Percentiles rank a stretch among this genome's conserved stretches.
These are phyloP conservation scores for Thoracochromis brauschi DNA, from an alignment of 2,113 vertebrate species.

Conservation along the genomic window DNA sequence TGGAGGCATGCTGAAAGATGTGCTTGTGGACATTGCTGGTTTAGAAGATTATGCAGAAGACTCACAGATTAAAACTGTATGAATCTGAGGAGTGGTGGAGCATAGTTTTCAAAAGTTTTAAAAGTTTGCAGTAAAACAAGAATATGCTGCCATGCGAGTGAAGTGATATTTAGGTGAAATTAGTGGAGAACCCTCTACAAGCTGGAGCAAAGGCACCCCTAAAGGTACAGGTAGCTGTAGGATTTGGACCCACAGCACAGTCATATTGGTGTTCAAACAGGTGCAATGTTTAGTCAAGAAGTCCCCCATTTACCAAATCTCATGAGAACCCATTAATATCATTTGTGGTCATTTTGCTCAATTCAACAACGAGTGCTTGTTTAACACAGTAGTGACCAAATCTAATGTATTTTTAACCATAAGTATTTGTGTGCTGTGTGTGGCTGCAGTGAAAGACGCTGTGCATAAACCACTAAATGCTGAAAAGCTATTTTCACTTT, in stretches of 20 bases:
- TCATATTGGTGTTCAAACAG: not conserved
- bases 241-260: not conserved
- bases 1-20: not conserved
- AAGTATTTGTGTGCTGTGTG: not conserved
- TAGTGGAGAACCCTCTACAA: not conserved
- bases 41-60: not conserved
- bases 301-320: not conserved
- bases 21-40: not conserved
- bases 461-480: not conserved
- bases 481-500: not conserved
- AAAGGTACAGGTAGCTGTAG: not conserved
- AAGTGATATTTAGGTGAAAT: not conserved
- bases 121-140: not conserved
- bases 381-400: not conserved
- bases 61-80: not conserved
- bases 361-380: not conserved
- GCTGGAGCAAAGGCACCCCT: not conserved
- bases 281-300: not conserved
- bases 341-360: not conserved
- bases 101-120: not conserved
- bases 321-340: not conserved
- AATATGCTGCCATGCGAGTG: fast-evolving
- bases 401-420: not conserved
- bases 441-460: not conserved
- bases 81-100: not conserved